Base-by-base conservation (phyloP, 2,113 vertebrate genomes). In the Nothoprocta pentlandii region DNA sequence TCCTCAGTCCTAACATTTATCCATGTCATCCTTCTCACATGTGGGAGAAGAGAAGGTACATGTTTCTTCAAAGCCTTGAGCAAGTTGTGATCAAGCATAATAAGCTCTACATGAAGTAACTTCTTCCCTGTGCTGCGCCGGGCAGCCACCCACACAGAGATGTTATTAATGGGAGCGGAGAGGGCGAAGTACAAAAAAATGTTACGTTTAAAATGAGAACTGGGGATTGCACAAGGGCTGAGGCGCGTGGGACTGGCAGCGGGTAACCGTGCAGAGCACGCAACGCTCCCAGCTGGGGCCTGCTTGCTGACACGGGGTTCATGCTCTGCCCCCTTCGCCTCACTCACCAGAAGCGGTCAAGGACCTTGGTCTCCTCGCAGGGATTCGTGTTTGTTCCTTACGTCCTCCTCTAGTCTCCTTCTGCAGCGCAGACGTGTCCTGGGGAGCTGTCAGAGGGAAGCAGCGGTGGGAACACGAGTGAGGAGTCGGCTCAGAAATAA, bases 121-220 rank as follows among this genome's bases (percentile, higher is more conserved):
- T 96, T 77, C 86, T 94, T 95, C 77, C 54, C 76, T 87, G 19
- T 92, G 71, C 66, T 61, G 64, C 39, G 83, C 88, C 94, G 95
- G 84, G 68, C 88, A 93, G 70, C 32, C 90, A 89, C 76, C 87
- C 87, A 91, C 93, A 87, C 46, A 81, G 70, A 94, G 75, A 94
- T 68, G 25, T 82, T 86, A 92, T 92, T 94, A 69, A 93, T 93
- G 69, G 67, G 67, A 92, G 75, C 90, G 70, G 62, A 95, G 87
- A 95, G 82, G 46, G 85, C 92, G 88, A 95, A 96, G 76, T 94
- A 93, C 44, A 64, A 85, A 83, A 59, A 95, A 91, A 76, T 85
- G n/a, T 66, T 81, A 87, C 14, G 2, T 84, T 96, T 93, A 85
- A 96, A 97, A 94, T 85, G 91, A 92, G 90, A 96, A 93, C 92